A percentile compares a stretch with the other conserved stretches of the same genome.
Conservation (phyloP, 2,113 vertebrate species). For the Nibea albiflora region DNA sequence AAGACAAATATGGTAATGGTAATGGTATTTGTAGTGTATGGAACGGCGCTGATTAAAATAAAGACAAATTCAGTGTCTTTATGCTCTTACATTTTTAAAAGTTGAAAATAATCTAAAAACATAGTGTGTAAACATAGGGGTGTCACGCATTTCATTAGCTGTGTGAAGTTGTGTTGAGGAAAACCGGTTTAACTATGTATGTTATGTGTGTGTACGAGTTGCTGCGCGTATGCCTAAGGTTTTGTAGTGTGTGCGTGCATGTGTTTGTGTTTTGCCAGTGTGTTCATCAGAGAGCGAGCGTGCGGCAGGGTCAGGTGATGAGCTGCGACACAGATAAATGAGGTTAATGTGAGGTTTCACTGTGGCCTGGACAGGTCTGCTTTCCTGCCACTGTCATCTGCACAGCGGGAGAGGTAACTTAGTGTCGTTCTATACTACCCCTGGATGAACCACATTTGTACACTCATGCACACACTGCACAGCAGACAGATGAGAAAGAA, state of each 20-base stretch:
- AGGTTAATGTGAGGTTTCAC: constrained; percentile 72
- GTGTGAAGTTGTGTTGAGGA: neutral
- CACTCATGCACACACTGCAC: neutral
- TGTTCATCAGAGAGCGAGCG: constrained; percentile 27
- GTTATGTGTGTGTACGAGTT: neutral
- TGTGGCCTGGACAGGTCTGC: constrained; percentile 42
- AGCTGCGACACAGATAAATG: constrained; percentile 68
- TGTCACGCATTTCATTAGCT: neutral
- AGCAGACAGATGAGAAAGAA: neutral
- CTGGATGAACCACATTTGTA: neutral
- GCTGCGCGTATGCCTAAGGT: neutral
- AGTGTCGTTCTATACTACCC: neutral
- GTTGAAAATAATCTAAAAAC: neutral
- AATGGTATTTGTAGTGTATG: constrained; percentile 12
- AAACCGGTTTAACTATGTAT: neutral
- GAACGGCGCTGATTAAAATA: neutral
- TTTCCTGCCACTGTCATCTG: constrained; percentile 42
- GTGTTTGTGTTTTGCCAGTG: neutral
- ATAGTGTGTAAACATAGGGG: no score
- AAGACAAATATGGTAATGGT: constrained; percentile 33
- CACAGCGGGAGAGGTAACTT: neutral
- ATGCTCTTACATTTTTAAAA: neutral
- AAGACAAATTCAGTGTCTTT: neutral
- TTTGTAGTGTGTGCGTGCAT: neutral
- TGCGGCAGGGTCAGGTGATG: constrained; percentile 53